These are phyloP conservation scores for Bombus affinis DNA, from an alignment of 1,140 invertebrate genomes.

Conservation along the genomic window DNA sequence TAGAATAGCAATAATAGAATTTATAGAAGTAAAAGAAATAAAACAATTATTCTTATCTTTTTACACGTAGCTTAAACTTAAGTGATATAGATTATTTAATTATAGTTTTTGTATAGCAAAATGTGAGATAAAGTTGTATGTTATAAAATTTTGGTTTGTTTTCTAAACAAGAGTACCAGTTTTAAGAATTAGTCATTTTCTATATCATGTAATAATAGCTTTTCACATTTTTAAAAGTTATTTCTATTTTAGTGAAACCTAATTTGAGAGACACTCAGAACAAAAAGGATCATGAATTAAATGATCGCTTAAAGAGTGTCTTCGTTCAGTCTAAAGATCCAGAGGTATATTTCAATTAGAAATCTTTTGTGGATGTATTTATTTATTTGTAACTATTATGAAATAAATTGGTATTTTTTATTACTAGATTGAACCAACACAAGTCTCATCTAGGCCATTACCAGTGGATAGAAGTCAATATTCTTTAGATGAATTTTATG, in stretches of 20 bases:
- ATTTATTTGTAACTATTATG: background rate
- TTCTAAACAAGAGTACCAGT: background rate
- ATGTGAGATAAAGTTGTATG: background rate
- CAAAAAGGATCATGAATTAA: slow-evolving; percentile 84
- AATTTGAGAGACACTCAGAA: slow-evolving; percentile 83
- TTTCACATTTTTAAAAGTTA: background rate
- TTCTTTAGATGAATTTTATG: slow-evolving; percentile 73
- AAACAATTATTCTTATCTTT: background rate
- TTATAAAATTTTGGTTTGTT: background rate
- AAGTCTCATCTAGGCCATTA: slow-evolving; percentile 71
- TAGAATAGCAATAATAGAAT: background rate
- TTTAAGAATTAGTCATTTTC: background rate
- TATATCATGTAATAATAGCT: background rate
- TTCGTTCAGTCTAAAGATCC: slow-evolving; percentile 86
- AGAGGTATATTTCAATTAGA: slow-evolving; percentile 69
- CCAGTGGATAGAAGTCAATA: slow-evolving; percentile 78
- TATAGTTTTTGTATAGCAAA: background rate
- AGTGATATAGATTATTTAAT: no score
- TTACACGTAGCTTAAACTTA: background rate
- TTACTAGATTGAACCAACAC: background rate
- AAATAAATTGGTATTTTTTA: slow-evolving; percentile 10
- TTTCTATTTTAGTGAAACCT: slow-evolving; percentile 83
- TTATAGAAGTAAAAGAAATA: background rate
- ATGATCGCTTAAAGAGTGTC: slow-evolving; percentile 86
- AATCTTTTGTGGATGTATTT: slow-evolving; percentile 22